These are phyloP conservation scores for Timema podura DNA, from an alignment of 2,888 invertebrate genomes.

Conservation along the genomic window DNA sequence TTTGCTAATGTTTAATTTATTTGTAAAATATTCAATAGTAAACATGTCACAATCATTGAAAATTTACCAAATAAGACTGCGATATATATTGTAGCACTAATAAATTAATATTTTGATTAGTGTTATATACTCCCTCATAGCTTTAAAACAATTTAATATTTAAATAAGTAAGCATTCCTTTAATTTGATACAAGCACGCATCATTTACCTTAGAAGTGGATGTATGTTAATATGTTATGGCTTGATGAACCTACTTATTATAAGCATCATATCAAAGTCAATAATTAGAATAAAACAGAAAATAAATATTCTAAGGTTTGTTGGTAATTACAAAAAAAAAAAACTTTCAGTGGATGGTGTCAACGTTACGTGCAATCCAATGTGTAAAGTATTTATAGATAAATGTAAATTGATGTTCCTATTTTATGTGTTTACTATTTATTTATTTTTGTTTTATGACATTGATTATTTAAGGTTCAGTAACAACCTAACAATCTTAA, in stretches of 20 bases:
- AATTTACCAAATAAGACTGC: no score
- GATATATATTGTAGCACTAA: no score
- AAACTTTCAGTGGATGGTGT: background rate
- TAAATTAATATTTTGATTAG: conserved; percentile 12
- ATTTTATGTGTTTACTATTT: conserved; percentile 12
- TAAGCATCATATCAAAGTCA: conserved; percentile 23
- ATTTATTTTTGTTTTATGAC: conserved; percentile 6
- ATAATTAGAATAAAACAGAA: conserved; percentile 12
- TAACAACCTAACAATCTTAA: background rate
- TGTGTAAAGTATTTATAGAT: conserved; percentile 19
- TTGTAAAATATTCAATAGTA: no score
- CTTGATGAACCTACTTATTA: conserved; percentile 13
- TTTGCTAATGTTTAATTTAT: no score
- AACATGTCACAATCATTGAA: no score
- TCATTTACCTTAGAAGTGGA: conserved; percentile 12
- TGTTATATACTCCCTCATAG: no score
- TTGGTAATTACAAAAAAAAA: conserved; percentile 16
- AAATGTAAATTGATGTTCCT: conserved; percentile 25
- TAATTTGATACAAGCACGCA: conserved; percentile 10
- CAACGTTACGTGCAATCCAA: background rate
- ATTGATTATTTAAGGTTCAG: background rate
- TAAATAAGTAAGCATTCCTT: conserved; percentile 23
- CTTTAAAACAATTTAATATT: conserved; percentile 23
- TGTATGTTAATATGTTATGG: conserved; percentile 22
- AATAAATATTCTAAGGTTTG: conserved; percentile 7